A percentile compares a stretch with the other conserved stretches of the same genome.
Evolutionary conservation across 1,140 invertebrate species (phyloP).

Genomic region (Drosophila trapezifrons): DNA sequence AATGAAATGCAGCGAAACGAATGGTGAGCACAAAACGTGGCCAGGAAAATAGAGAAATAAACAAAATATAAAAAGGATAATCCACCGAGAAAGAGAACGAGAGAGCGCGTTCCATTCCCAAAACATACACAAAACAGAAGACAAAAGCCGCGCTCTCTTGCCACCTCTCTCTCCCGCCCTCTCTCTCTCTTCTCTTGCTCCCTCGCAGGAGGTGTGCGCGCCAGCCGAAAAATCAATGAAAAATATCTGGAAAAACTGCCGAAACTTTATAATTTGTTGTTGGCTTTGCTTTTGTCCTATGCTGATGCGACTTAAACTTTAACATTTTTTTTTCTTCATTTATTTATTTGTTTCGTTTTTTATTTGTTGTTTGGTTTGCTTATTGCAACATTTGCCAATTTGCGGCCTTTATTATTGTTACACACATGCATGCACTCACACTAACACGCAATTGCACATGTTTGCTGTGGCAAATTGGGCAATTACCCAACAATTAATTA

Average conservation of each 20-base stretch:
- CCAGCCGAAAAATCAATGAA: slow-evolving; percentile 80
- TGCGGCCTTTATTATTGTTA: slow-evolving; percentile 35
- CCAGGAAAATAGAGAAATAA: slow-evolving; percentile 77
- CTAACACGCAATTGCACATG: slow-evolving; percentile 20
- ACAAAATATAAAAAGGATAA: slow-evolving; percentile 82
- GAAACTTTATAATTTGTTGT: slow-evolving; percentile 60
- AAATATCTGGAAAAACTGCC: slow-evolving; percentile 77
- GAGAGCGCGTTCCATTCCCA: slow-evolving; percentile 55
- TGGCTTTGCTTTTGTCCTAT: slow-evolving; percentile 28
- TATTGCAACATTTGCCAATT: slow-evolving; percentile 31
- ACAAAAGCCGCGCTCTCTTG: slow-evolving; percentile 50
- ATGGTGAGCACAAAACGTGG: slow-evolving; percentile 65
- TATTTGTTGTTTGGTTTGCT: slow-evolving; percentile 12
- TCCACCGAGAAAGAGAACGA: slow-evolving; percentile 30
- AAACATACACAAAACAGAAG: slow-evolving; percentile 67
- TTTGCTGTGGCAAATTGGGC: slow-evolving; percentile 18
- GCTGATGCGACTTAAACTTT: slow-evolving; percentile 9
- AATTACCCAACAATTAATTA: slow-evolving; percentile 28
- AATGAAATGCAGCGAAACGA: slow-evolving; percentile 82
- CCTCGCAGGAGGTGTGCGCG: slow-evolving; percentile 56
- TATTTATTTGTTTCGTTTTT: slow-evolving; percentile 1
- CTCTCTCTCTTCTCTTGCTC: slow-evolving; percentile 15
- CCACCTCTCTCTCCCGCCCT: slow-evolving; percentile 6
- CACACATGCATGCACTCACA: slow-evolving; percentile 19
- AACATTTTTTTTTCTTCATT: neutral